phyloP scores from a whole-genome alignment of 2,113 vertebrate genomes.

The Cinclus mexicanus region DNA sequence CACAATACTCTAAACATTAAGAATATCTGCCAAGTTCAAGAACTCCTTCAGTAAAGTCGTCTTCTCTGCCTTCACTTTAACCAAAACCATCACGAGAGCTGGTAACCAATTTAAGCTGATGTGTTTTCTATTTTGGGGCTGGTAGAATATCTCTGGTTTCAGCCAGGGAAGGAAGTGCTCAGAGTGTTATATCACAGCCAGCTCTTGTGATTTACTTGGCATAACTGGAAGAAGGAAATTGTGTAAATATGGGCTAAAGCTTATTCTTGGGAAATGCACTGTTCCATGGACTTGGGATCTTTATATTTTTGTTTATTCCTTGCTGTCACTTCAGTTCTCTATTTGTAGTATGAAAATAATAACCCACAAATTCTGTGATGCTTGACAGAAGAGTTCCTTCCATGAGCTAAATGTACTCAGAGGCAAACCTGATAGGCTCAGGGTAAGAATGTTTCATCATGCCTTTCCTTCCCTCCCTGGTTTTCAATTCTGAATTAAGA shows the following conservation, averaged over 20 bases:
- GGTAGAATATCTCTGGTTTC: neutral
- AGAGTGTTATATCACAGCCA: neutral
- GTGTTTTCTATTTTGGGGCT: neutral
- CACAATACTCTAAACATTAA: neutral
- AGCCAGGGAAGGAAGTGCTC: constrained; percentile 18
- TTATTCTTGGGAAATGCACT: constrained; percentile 7
- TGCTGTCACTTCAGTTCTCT: neutral
- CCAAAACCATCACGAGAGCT: neutral
- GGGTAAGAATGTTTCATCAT: neutral
- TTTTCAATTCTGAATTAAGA: neutral
- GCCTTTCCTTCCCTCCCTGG: neutral
- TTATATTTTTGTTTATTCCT: neutral
- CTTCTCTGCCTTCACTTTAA: neutral
- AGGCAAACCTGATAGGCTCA: neutral
- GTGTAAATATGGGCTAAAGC: neutral
- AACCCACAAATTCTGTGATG: neutral
- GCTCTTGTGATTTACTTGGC: constrained; percentile 29
- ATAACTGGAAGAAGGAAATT: neutral
- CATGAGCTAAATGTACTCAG: neutral
- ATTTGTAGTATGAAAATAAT: neutral
- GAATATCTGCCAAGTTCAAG: neutral
- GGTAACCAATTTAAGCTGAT: neutral
- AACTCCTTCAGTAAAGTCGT: neutral
- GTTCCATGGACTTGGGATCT: neutral
- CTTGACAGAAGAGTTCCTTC: neutral